Evolutionary conservation across 1,140 invertebrate species (phyloP), one percentile per base, ranked within the genome.

Genomic region (Nephila pilipes): DNA sequence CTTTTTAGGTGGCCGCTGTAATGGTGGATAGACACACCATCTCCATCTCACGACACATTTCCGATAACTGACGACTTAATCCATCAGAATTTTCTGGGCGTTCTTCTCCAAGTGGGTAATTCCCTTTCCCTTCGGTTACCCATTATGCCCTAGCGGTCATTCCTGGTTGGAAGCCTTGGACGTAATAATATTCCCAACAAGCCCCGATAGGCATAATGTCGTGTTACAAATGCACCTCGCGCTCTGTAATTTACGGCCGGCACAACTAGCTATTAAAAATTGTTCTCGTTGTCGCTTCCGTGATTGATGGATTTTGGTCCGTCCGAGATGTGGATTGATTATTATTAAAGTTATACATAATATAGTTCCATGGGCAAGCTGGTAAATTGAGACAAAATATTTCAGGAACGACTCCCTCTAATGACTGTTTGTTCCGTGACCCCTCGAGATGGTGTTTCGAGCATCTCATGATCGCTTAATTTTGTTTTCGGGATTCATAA

Each of bases 11-110:
- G 81, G 81, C 81, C 81, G n/a, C 32, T 32, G 38, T 20, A 25
- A 81, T 12, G 6, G 63, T 12, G 63, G 63, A 22, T 54, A 81
- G 79, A 38, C 79, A 22, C 18, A 22, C 79, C 32, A 38, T 55
- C 81, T 29, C n/a, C 38, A n/a, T 14, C 36, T 57, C 38, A 83
- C 81, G 81, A 83, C 81, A 83, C 25, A 55, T 83, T 83, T 57
- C 81, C 54, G n/a, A 83, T 83, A 83, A 55, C 81, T 83, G 81
- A 83, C 46, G 81, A 83, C 81, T 83, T 83, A 83, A 83, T 83
- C 81, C 54, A 83, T 83, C 81, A 83, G 46, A 83, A 83, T 83
- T 54, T 83, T 83, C 81, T 83, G 32, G 81, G 81, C 81, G 81
- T 83, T 83, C 38, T 83, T 55, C 38, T 54, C 38, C 38, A 81